A percentile compares a stretch with the other conserved stretches of the same genome.
These are phyloP conservation scores for Smithornis capensis DNA, from an alignment of 2,113 vertebrate genomes.

Conservation along the genomic window DNA sequence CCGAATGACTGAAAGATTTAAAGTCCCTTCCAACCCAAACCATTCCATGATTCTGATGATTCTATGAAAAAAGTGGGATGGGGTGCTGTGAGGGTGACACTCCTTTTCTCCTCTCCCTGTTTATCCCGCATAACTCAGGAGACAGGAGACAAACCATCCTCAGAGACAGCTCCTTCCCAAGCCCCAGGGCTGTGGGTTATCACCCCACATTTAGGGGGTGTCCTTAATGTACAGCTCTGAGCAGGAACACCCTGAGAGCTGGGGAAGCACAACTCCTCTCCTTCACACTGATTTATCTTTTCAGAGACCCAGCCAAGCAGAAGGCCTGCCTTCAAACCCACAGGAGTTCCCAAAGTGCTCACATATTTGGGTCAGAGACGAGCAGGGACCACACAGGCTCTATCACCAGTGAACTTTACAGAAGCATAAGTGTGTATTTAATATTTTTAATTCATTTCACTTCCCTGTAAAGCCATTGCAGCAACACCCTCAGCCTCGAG, in stretches of 20 bases:
- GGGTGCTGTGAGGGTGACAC: too few species aligned
- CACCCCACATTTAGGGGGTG: too few species aligned
- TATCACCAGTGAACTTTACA: not conserved
- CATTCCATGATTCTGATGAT: not conserved
- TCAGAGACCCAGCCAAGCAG: not conserved
- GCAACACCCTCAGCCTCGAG: not conserved
- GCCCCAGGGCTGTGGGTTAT: not conserved
- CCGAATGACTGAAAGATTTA: not conserved
- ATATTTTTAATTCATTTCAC: not conserved
- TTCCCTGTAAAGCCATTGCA: too few species aligned
- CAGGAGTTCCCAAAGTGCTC: not conserved
- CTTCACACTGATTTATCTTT: accelerated
- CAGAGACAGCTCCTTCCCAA: not conserved
- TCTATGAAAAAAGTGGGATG: not conserved
- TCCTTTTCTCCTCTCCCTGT: not conserved
- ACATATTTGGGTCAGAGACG: not conserved
- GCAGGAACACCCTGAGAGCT: not conserved
- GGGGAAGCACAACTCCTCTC: not conserved
- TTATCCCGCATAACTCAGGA: not conserved
- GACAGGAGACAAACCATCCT: not conserved
- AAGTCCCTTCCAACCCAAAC: not conserved
- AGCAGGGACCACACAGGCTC: not conserved
- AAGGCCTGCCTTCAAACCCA: not conserved
- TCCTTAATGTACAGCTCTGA: not conserved
- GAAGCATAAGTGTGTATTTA: not conserved